Percentiles rank a stretch among this genome's conserved stretches.
Evolutionary conservation across 2,888 invertebrate species (phyloP).

Genomic region (Caradrina clavipalpis): DNA sequence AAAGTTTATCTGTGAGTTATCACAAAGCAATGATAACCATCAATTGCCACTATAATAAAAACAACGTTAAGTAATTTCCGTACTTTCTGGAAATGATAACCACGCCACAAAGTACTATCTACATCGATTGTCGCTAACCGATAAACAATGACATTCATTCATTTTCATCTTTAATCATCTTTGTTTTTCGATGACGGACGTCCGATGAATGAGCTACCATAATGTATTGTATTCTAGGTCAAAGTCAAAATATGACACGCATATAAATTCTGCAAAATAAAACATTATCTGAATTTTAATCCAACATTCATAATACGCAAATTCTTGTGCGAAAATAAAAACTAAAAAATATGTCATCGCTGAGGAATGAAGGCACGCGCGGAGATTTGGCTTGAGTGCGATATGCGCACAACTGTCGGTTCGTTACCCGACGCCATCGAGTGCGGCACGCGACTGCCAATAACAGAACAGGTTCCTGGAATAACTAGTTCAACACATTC

Average conservation of each 20-base stretch:
- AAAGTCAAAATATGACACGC: slow-evolving; percentile 7
- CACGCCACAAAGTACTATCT: neutral
- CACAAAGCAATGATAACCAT: neutral
- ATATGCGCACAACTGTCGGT: slow-evolving; percentile 51
- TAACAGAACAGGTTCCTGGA: slow-evolving; percentile 49
- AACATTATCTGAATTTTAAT: slow-evolving; percentile 19
- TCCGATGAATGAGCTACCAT: neutral
- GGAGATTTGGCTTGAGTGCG: slow-evolving; percentile 57
- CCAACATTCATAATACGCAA: slow-evolving; percentile 17
- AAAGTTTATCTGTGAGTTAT: neutral
- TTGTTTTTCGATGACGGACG: neutral
- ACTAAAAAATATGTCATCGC: slow-evolving; percentile 54
- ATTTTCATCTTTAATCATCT: neutral
- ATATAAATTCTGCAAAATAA: neutral
- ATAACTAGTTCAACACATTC: slow-evolving; percentile 28
- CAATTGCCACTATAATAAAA: neutral
- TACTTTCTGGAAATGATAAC: neutral
- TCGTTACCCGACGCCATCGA: slow-evolving; percentile 47
- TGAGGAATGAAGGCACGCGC: slow-evolving; percentile 50
- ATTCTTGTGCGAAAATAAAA: slow-evolving; percentile 49
- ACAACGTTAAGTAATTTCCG: neutral
- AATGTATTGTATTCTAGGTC: neutral
- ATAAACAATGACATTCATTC: slow-evolving; percentile 20
- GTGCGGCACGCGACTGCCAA: slow-evolving; percentile 50
- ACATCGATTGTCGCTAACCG: neutral